These are phyloP conservation scores for Drosophila fungiperda DNA, from an alignment of 2,888 invertebrate species.

Conservation along the genomic window DNA sequence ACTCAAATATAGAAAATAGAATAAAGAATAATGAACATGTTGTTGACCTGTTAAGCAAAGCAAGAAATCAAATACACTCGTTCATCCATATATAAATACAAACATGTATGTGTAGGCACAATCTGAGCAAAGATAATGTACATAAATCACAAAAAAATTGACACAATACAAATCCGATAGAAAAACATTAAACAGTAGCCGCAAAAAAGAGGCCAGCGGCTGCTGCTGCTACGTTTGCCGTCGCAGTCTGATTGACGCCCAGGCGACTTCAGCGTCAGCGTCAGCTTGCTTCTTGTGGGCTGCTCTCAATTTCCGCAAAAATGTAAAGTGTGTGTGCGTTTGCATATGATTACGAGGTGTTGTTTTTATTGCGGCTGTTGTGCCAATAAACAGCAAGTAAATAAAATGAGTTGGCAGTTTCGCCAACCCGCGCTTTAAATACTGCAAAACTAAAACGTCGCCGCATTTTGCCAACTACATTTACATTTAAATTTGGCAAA, in stretches of 20 bases:
- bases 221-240: constrained; percentile 11
- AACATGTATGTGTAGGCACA: constrained; percentile 26
- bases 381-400: constrained; percentile 36
- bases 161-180: constrained; percentile 34
- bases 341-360: constrained; percentile 8
- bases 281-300: constrained; percentile 38
- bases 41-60: constrained; percentile 13
- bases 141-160: constrained; percentile 57
- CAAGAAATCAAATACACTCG: background rate
- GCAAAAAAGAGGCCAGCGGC: constrained; percentile 14
- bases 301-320: constrained; percentile 53
- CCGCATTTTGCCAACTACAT: background rate
- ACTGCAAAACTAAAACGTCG: constrained; percentile 3
- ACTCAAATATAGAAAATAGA: constrained; percentile 5
- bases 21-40: constrained; percentile 21
- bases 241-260: constrained; percentile 64
- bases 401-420: constrained; percentile 32
- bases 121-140: constrained; percentile 27
- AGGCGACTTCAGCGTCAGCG: constrained; percentile 37
- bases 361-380: constrained; percentile 12
- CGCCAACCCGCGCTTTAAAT: background rate
- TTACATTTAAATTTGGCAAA: background rate
- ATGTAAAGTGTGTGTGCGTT: constrained; percentile 30
- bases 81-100: background rate
- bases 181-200: constrained; percentile 46